Conservation (phyloP, 1,140 invertebrate species). For the Plectrocnemia conspersa region DNA sequence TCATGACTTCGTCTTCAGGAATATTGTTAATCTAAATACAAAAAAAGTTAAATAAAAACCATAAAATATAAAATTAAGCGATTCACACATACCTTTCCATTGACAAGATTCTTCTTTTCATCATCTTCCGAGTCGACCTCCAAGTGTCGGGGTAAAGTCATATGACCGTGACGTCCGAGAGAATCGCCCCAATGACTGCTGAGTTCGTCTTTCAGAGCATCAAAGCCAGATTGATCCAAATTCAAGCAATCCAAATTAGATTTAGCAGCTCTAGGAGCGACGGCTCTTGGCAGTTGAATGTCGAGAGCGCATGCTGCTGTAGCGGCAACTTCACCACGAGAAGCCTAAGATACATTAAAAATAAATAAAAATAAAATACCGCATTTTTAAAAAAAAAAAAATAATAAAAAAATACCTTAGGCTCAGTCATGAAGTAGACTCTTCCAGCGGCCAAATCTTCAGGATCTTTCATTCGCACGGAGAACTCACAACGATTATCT, state of each 20-base stretch:
- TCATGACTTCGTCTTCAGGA: constrained; percentile 15
- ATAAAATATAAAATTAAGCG: not conserved
- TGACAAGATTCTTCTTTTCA: constrained; percentile 26
- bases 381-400: constrained; percentile 5
- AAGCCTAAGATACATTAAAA: constrained; percentile 39
- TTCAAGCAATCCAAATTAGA: constrained; percentile 67
- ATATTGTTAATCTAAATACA: not conserved
- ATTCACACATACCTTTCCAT: constrained; percentile 16
- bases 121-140: constrained; percentile 38
- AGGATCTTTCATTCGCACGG: constrained; percentile 78
- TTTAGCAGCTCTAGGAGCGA: constrained; percentile 62
- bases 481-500: constrained; percentile 90
- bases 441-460: constrained; percentile 78
- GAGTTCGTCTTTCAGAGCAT: constrained; percentile 48
- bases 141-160: constrained; percentile 37
- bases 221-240: constrained; percentile 63
- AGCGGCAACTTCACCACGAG: constrained; percentile 76
- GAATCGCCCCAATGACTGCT: constrained; percentile 50
- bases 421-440: constrained; percentile 93
- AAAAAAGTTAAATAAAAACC: not conserved
- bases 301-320: constrained; percentile 89
- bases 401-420: constrained; percentile 58
- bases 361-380: constrained; percentile 21
- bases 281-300: constrained; percentile 74
- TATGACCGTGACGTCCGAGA: constrained; percentile 41